Conservation (phyloP, 2,888 invertebrate species). For the Eupeodes latifasciatus region DNA sequence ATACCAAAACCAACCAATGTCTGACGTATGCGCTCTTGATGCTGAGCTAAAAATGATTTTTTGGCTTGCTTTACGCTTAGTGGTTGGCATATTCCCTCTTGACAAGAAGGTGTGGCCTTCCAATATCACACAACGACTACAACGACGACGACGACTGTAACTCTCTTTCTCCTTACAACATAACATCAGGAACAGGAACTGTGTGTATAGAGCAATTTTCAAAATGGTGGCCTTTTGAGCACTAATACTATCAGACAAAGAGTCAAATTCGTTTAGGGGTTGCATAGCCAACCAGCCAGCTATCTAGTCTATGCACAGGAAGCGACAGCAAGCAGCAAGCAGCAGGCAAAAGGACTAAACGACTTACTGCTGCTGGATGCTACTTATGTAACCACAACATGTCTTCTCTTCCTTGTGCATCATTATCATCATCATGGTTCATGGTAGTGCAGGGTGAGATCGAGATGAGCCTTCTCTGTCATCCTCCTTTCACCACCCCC, state of each 20-base stretch:
- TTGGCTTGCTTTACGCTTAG: constrained; percentile 76
- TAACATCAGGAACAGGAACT: not conserved
- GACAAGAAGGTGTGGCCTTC: constrained; percentile 73
- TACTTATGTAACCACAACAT: constrained; percentile 74
- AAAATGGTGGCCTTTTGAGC: constrained; percentile 65
- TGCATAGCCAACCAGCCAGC: constrained; percentile 19
- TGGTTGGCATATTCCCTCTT: constrained; percentile 74
- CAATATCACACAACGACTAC: constrained; percentile 10
- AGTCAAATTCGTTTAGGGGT: constrained; percentile 50
- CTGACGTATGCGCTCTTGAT: constrained; percentile 70
- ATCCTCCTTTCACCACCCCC: not conserved
- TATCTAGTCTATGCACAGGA: not conserved
- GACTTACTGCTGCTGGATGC: constrained; percentile 64
- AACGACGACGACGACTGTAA: not conserved
- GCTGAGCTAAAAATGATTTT: constrained; percentile 69
- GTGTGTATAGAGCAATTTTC: constrained; percentile 35
- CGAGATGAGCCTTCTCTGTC: not conserved
- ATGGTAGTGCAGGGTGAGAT: not conserved
- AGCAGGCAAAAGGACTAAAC: constrained; percentile 39
- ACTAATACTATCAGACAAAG: constrained; percentile 48
- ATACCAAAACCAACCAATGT: constrained; percentile 41
- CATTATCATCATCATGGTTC: not conserved
- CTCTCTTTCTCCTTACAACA: constrained; percentile 11
- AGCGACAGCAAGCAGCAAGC: not conserved
- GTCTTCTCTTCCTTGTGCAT: constrained; percentile 45